A percentile compares a stretch with the other conserved stretches of the same genome.
These are phyloP conservation scores for Hippolais icterina DNA, from an alignment of 2,113 vertebrate species.

Conservation along the genomic window DNA sequence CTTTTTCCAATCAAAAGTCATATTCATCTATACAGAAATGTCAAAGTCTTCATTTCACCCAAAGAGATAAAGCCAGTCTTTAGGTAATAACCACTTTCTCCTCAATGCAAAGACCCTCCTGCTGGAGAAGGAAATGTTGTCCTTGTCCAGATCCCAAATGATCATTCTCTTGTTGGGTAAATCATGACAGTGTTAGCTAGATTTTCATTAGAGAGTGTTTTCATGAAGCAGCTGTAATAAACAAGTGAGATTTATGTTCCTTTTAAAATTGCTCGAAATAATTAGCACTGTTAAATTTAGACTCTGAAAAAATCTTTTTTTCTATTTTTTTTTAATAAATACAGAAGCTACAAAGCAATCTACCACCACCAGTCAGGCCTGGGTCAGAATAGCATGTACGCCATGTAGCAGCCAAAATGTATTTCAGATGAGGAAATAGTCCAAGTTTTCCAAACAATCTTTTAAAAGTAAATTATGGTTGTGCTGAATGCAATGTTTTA, in stretches of 20 bases:
- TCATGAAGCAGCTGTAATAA: constrained; percentile 32
- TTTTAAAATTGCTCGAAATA: constrained; percentile 6
- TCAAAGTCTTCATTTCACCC: not conserved
- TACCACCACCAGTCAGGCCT: not conserved
- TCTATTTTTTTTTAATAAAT: not conserved
- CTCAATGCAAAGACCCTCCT: not conserved
- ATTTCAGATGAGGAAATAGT: not conserved
- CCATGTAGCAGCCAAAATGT: not conserved
- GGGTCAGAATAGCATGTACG: not conserved
- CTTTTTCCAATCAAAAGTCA: not conserved
- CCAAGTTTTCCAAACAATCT: not conserved
- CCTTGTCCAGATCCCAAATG: not conserved
- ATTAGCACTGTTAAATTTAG: not conserved
- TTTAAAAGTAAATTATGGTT: not conserved
- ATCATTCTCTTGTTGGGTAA: not conserved
- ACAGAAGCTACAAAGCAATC: not conserved
- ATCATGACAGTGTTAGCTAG: not conserved
- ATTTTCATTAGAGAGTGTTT: constrained; percentile 19
- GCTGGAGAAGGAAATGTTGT: not conserved
- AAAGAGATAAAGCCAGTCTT: not conserved
- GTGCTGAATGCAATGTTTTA: not conserved
- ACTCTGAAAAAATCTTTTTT: constrained; percentile 3
- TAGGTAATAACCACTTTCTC: not conserved
- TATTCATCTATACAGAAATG: not conserved
- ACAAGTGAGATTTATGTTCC: not conserved